Percentiles rank a stretch among this genome's conserved stretches.
Evolutionary conservation across 1,140 invertebrate genomes (phyloP).

Genomic region (Cydia pomonella): DNA sequence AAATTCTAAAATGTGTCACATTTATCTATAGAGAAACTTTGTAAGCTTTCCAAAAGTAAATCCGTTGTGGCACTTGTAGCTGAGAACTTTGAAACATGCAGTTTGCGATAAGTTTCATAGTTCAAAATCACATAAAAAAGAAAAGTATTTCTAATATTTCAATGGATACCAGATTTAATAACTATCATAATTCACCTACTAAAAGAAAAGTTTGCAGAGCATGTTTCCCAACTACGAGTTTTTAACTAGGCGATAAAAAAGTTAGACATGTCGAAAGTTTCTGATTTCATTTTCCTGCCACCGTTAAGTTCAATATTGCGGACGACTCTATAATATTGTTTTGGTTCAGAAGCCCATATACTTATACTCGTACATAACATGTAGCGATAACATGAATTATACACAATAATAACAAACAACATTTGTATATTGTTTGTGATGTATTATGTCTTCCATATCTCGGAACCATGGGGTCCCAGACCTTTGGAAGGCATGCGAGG

Average conservation of each 20-base stretch:
- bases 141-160: not conserved
- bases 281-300: conserved; percentile 35
- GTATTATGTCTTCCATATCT: too few species aligned
- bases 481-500: too few species aligned
- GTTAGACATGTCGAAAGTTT: conserved; percentile 34
- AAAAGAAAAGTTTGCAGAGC: conserved; percentile 40
- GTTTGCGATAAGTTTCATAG: not conserved
- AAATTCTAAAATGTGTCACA: not conserved
- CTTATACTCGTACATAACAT: too few species aligned
- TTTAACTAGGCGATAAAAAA: conserved; percentile 48
- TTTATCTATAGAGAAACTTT: not conserved
- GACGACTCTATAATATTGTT: conserved; percentile 1
- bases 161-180: conserved; percentile 35
- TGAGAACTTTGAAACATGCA: not conserved
- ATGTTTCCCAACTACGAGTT: conserved; percentile 45
- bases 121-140: conserved; percentile 42
- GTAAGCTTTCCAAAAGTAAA: not conserved
- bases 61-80: not conserved
- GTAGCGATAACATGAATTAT: too few species aligned
- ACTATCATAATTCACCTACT: conserved; percentile 18
- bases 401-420: too few species aligned
- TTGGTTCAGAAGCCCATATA: too few species aligned
- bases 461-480: too few species aligned
- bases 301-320: conserved; percentile 21
- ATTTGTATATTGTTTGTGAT: too few species aligned